Conservation (phyloP, 2,113 vertebrate genomes). For the Bubo scandiacus region DNA sequence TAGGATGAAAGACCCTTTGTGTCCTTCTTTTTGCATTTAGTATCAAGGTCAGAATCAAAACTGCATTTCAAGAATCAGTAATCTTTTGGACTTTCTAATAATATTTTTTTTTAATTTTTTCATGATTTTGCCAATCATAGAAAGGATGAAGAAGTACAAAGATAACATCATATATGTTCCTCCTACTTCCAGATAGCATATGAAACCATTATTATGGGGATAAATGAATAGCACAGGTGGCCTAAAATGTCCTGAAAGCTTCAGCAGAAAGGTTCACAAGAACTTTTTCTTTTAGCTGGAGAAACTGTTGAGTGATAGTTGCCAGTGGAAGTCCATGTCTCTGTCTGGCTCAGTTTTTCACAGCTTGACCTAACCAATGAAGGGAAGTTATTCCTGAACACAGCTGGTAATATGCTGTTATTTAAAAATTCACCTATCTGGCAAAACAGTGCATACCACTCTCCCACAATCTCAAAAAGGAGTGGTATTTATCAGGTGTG, state of each 20-base stretch:
- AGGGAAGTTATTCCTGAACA: background rate
- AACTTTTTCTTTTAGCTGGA: background rate
- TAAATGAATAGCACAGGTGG: slow-evolving; percentile 8
- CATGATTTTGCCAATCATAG: background rate
- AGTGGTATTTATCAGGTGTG: background rate
- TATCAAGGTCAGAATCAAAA: background rate
- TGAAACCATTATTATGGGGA: slow-evolving; percentile 1
- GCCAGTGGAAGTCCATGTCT: background rate
- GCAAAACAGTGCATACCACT: background rate
- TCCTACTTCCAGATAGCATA: background rate
- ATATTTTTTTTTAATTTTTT: background rate
- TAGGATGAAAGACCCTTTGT: background rate
- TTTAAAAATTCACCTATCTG: background rate
- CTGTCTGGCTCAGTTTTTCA: background rate
- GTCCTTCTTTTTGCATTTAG: background rate
- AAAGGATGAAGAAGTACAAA: background rate
- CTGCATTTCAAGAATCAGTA: background rate
- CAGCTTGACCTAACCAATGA: background rate
- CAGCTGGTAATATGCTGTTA: background rate
- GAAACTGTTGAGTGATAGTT: background rate
- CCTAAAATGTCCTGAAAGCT: slow-evolving; percentile 3
- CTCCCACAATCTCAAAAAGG: background rate
- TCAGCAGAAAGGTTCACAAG: background rate
- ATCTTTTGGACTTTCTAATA: background rate
- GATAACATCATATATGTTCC: background rate